Evolutionary conservation across 2,888 invertebrate genomes (phyloP).

Genomic region (Drosophila anomalata): DNA sequence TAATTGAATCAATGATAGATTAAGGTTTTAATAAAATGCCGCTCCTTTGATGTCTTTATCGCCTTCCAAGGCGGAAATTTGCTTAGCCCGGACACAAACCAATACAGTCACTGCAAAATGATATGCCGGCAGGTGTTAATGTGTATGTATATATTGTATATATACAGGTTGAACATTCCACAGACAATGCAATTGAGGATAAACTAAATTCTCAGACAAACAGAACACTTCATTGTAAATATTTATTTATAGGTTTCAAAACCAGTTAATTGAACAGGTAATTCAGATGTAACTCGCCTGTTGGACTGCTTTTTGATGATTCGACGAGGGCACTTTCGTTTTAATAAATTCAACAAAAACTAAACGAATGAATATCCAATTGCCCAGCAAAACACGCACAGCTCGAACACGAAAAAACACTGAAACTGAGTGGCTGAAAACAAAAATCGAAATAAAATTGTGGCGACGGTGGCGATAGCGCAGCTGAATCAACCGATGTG

Average conservation of each 20-base stretch:
- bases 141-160: neutral
- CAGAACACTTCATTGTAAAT: conserved; percentile 11
- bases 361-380: conserved; percentile 32
- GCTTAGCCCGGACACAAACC: conserved; percentile 26
- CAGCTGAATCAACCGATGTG: conserved; percentile 18
- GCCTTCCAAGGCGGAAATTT: conserved; percentile 10
- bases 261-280: conserved; percentile 27
- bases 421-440: conserved; percentile 21
- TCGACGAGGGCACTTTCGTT: conserved; percentile 38
- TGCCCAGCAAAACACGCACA: conserved; percentile 57
- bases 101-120: neutral
- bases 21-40: conserved; percentile 15
- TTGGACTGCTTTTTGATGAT: conserved; percentile 14
- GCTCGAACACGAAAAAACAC: conserved; percentile 36
- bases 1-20: conserved; percentile 2
- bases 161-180: neutral
- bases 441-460: conserved; percentile 2
- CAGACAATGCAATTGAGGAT: neutral
- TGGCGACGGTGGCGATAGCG: conserved; percentile 14
- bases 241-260: conserved; percentile 19
- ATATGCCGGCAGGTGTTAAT: conserved; percentile 10
- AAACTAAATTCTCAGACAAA: neutral
- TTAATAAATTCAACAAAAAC: conserved; percentile 20
- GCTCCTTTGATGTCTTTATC: conserved; percentile 9
- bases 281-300: conserved; percentile 40